phyloP scores from a whole-genome alignment of 1,140 invertebrate genomes.

The Polypedilum vanderplanki region DNA sequence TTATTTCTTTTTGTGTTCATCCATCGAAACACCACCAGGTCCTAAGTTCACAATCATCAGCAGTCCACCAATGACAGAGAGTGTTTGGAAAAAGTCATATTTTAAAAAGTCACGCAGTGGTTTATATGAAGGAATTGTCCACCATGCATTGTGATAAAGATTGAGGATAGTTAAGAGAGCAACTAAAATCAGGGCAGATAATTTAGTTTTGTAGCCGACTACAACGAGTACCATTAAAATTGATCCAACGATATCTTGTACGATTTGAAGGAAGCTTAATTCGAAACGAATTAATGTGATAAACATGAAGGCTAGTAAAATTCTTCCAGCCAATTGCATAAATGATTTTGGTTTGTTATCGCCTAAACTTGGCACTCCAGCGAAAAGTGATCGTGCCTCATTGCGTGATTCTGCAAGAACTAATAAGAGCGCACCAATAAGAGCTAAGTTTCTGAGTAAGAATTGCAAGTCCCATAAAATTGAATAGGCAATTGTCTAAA shows the following conservation, averaged over 20 bases:
- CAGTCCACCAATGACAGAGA: constrained; percentile 98
- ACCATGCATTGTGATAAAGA: constrained; percentile 97
- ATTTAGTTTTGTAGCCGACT: constrained; percentile 97
- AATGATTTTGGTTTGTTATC: constrained; percentile 98
- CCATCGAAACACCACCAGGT: constrained; percentile 97
- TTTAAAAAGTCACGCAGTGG: constrained; percentile 98
- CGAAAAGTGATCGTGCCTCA: constrained; percentile 89
- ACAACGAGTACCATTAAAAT: constrained; percentile 93
- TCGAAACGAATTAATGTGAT: constrained; percentile 93
- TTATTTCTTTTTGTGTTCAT: constrained; percentile 97
- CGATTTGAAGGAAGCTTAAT: constrained; percentile 77
- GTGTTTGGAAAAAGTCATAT: constrained; percentile 99
- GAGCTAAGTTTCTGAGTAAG: constrained; percentile 86
- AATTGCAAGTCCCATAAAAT: constrained; percentile 98
- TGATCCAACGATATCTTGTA: constrained; percentile 88
- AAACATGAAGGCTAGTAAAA: constrained; percentile 98
- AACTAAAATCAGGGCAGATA: constrained; percentile 91
- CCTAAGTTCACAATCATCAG: constrained; percentile 97
- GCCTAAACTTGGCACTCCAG: constrained; percentile 92
- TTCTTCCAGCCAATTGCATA: constrained; percentile 89
- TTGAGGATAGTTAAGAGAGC: constrained; percentile 84
- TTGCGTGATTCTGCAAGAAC: constrained; percentile 90
- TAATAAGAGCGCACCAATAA: constrained; percentile 90
- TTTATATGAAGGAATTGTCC: constrained; percentile 89
- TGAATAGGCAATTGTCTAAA: constrained; percentile 93